Conservation (phyloP, 2,113 vertebrate genomes). For the Psilopogon haemacephalus region DNA sequence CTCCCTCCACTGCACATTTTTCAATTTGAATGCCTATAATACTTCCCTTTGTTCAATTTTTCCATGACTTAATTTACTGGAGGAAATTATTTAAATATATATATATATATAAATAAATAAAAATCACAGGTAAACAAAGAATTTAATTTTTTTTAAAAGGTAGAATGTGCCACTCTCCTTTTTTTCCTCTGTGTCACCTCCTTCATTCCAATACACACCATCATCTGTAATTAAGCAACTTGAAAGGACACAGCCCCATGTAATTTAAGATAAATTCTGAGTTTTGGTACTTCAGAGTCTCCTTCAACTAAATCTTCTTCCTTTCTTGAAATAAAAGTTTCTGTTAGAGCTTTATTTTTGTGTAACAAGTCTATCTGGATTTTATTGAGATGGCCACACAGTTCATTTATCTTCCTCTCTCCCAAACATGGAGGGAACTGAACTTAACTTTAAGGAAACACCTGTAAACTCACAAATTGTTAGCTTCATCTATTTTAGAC, state of each 20-base stretch:
- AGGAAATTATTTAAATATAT: neutral
- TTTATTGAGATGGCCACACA: neutral
- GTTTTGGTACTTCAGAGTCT: neutral
- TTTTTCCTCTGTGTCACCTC: neutral
- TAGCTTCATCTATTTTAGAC: neutral
- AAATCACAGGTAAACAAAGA: neutral
- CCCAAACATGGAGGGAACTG: neutral
- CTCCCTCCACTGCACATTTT: neutral
- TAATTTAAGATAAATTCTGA: neutral
- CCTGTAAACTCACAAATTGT: neutral
- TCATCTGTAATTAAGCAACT: neutral
- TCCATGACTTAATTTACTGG: neutral
- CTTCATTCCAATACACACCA: neutral
- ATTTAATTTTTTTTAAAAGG: neutral
- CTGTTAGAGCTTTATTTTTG: neutral
- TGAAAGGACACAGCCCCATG: neutral
- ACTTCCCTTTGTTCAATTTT: neutral
- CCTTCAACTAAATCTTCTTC: neutral
- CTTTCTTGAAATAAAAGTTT: neutral
- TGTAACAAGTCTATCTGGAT: neutral
- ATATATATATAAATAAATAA: too few species aligned
- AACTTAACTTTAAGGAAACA: neutral
- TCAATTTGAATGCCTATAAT: neutral
- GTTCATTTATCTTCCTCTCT: neutral
- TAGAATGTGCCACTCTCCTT: neutral